phyloP scores from a whole-genome alignment of 1,140 invertebrate species.

The Formica selysi region DNA sequence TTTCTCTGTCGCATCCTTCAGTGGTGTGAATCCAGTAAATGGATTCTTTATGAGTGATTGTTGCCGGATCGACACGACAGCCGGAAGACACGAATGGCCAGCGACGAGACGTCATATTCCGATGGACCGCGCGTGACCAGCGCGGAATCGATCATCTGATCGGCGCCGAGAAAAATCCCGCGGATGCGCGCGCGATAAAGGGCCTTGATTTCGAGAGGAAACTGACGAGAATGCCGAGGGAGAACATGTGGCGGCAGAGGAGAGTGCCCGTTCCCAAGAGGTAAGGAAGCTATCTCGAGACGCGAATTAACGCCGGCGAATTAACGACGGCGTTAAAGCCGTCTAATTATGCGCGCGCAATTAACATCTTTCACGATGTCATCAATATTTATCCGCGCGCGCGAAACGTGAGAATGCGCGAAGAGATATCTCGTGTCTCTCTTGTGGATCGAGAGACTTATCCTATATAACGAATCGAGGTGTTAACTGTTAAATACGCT shows the following conservation, averaged over 20 bases:
- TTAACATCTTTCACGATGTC: slow-evolving; percentile 46
- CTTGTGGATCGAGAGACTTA: neutral
- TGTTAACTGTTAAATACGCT: slow-evolving; percentile 33
- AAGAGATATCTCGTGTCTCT: slow-evolving; percentile 18
- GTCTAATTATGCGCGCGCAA: slow-evolving; percentile 43
- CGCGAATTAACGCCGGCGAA: slow-evolving; percentile 27
- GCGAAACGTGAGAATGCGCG: slow-evolving; percentile 37
- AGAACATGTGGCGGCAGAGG: slow-evolving; percentile 80
- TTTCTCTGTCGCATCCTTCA: neutral
- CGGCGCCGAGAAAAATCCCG: slow-evolving; percentile 8
- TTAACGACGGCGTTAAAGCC: slow-evolving; percentile 25
- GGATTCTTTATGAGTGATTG: slow-evolving; percentile 38
- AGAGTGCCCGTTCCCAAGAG: slow-evolving; percentile 83
- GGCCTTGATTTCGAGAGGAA: slow-evolving; percentile 32
- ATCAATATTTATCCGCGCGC: slow-evolving; percentile 54
- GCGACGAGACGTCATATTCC: neutral
- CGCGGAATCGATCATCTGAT: slow-evolving; percentile 19
- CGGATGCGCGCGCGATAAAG: neutral
- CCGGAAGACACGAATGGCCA: slow-evolving; percentile 13
- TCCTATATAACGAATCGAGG: neutral
- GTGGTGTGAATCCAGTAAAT: slow-evolving; percentile 17
- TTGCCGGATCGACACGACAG: neutral
- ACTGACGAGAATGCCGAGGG: slow-evolving; percentile 65
- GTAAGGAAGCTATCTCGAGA: slow-evolving; percentile 67
- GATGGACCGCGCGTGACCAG: slow-evolving; percentile 46